phyloP scores from a whole-genome alignment of 1,140 invertebrate genomes.

The Ceratoteleas bidentatus region DNA sequence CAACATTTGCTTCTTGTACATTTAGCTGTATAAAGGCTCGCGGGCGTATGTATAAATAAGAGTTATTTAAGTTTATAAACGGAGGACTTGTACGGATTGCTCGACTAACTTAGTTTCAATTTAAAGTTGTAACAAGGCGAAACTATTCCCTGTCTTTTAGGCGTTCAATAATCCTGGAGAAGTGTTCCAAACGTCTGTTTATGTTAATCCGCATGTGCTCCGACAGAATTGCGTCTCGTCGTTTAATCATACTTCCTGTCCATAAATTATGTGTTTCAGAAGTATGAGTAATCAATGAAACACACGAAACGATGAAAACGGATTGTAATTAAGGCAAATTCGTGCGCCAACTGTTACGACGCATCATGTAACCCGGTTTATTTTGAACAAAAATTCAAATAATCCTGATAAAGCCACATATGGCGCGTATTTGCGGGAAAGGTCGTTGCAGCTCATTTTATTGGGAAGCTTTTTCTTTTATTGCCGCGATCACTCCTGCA shows the following conservation, averaged over 20 bases:
- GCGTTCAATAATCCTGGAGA: constrained; percentile 32
- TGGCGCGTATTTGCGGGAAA: constrained; percentile 29
- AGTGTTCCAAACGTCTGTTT: constrained; percentile 34
- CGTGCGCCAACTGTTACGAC: neutral
- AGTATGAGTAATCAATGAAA: constrained; percentile 12
- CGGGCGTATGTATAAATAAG: constrained; percentile 41
- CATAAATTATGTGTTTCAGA: constrained; percentile 7
- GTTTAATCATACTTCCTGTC: constrained; percentile 16
- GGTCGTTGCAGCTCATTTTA: constrained; percentile 54
- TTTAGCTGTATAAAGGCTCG: neutral
- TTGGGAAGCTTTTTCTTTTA: constrained; percentile 53
- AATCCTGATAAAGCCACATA: constrained; percentile 47
- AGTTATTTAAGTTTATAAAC: constrained; percentile 61
- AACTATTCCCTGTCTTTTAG: constrained; percentile 46
- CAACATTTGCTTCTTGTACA: constrained; percentile 40
- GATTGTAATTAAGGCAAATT: neutral
- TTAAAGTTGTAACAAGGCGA: constrained; percentile 56
- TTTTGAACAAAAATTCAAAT: constrained; percentile 45
- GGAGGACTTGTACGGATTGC: constrained; percentile 47
- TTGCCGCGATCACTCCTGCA: constrained; percentile 40
- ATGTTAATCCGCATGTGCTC: constrained; percentile 7
- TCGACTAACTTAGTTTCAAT: constrained; percentile 62
- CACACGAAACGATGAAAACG: constrained; percentile 8
- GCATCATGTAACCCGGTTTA: constrained; percentile 1
- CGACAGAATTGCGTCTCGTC: constrained; percentile 15